phyloP scores from a whole-genome alignment of 1,140 invertebrate genomes.

The Drosophila yakuba region DNA sequence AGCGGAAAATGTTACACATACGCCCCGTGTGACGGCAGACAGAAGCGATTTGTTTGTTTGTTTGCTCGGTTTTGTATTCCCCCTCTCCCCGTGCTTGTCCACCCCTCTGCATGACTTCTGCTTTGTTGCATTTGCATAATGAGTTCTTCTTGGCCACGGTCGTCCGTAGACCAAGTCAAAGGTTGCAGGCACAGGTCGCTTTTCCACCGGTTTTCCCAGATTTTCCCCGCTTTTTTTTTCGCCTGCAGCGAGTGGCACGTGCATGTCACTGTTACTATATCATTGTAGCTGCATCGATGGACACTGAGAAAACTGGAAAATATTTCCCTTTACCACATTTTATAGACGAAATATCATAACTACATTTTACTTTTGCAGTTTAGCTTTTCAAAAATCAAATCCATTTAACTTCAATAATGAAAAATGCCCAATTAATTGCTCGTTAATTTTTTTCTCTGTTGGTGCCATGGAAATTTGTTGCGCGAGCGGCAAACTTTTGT shows the following conservation, averaged over 20 bases:
- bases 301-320: not conserved
- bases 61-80: slow-evolving; percentile 13
- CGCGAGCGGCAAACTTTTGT: slow-evolving; percentile 41
- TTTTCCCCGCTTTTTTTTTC: not conserved
- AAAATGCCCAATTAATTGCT: not conserved
- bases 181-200: slow-evolving; percentile 26
- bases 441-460: slow-evolving; percentile 15
- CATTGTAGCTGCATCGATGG: slow-evolving; percentile 15
- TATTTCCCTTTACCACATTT: not conserved
- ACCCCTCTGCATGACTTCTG: slow-evolving; percentile 9
- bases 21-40: slow-evolving; percentile 32
- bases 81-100: not conserved
- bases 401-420: not conserved
- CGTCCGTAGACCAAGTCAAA: slow-evolving; percentile 36
- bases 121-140: slow-evolving; percentile 49
- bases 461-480: slow-evolving; percentile 50
- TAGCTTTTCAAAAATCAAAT: no score
- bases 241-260: slow-evolving; percentile 54
- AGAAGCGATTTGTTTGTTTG: slow-evolving; percentile 37
- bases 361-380: not conserved
- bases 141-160: slow-evolving; percentile 44
- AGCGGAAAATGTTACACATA: slow-evolving; percentile 65
- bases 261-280: slow-evolving; percentile 27
- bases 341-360: not conserved
- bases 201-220: not conserved